phyloP scores from a whole-genome alignment of 2,113 vertebrate genomes.

The Epinephelus moara region DNA sequence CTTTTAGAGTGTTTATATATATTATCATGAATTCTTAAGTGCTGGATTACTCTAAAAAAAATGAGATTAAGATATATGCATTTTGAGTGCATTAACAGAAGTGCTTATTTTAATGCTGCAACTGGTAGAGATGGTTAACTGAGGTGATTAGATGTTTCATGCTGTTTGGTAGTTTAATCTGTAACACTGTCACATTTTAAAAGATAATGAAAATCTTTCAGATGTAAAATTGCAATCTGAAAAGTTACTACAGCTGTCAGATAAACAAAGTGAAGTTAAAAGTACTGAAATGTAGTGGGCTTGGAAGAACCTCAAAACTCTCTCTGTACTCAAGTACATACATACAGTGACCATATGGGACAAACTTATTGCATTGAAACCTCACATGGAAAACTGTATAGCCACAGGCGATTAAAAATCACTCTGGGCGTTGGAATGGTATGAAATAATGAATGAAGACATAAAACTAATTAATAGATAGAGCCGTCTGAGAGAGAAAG shows the following conservation, averaged over 20 bases:
- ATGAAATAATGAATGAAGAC: slow-evolving; percentile 82
- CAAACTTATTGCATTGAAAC: neutral
- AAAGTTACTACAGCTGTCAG: neutral
- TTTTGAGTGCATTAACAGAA: too few relatives aligned
- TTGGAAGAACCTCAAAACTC: neutral
- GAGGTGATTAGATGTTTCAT: too few relatives aligned
- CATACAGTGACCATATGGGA: neutral
- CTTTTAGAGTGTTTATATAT: neutral
- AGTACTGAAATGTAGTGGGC: neutral
- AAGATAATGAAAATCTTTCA: too few relatives aligned
- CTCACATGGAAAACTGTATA: slow-evolving; percentile 24
- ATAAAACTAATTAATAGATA: slow-evolving; percentile 86
- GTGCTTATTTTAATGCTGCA: neutral
- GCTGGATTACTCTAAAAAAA: neutral
- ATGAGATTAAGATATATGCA: too few relatives aligned
- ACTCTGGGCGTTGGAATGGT: slow-evolving; percentile 56
- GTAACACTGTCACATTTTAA: too few relatives aligned
- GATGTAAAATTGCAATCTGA: too few relatives aligned
- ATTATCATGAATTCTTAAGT: too few relatives aligned
- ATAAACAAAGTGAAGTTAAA: neutral
- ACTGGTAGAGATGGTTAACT: neutral
- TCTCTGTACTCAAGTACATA: neutral
- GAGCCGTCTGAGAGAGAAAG: slow-evolving; percentile 73
- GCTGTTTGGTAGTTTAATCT: too few relatives aligned
- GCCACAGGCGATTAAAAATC: slow-evolving; percentile 76